Conservation (phyloP, 2,797 vertebrate species). For the Prionace glauca region DNA sequence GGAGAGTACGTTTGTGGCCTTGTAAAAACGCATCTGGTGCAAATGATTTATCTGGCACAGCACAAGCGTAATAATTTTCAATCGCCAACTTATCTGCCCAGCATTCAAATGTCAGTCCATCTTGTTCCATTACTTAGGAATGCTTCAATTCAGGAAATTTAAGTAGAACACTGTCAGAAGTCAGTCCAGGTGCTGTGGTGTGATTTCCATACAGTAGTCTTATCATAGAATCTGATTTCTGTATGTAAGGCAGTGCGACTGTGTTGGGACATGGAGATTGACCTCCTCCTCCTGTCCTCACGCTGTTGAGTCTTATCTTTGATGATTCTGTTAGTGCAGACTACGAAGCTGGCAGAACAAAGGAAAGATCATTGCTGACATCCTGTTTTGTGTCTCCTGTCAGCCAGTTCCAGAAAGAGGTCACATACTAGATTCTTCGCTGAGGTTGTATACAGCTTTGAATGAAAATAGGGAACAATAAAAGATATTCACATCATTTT, state of each 20-base stretch:
- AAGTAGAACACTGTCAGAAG: neutral
- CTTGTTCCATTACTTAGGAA: neutral
- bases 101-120: neutral
- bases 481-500: neutral
- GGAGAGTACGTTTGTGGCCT: neutral
- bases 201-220: neutral
- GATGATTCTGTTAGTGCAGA: neutral
- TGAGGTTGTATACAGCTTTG: neutral
- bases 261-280: neutral
- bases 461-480: neutral
- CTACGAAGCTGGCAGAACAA: neutral
- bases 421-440: neutral
- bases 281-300: neutral
- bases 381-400: neutral
- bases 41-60: neutral
- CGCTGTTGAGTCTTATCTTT: neutral
- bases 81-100: neutral
- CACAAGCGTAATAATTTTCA: neutral
- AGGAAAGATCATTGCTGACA: neutral
- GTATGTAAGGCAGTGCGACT: neutral
- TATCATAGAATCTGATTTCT: neutral
- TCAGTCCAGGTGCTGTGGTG: neutral
- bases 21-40: neutral
- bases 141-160: neutral
- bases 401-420: neutral